Conservation (phyloP, 2,797 vertebrate species). For the Miichthys miiuy region DNA sequence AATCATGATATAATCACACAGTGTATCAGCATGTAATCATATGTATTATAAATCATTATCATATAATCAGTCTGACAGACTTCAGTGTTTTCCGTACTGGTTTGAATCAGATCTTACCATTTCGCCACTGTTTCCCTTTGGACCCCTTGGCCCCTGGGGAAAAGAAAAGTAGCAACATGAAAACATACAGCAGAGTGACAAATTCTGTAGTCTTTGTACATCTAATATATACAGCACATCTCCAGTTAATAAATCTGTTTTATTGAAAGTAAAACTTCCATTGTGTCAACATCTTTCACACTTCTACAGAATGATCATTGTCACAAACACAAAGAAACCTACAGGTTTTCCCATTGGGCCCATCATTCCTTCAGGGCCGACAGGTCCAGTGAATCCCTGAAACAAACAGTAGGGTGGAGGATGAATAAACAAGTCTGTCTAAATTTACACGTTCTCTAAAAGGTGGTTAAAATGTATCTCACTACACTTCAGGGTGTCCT, state of each 20-base stretch:
- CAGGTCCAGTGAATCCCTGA: slow-evolving; percentile 92
- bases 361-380: slow-evolving; percentile 90
- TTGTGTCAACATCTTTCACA: neutral
- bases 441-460: neutral
- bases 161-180: slow-evolving; percentile 14
- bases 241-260: neutral
- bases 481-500: neutral
- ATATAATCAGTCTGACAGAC: slow-evolving; percentile 16
- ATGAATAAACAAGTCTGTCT: neutral
- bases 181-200: neutral
- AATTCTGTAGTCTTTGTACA: neutral
- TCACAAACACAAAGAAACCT: slow-evolving; percentile 71
- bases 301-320: neutral
- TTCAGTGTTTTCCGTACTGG: slow-evolving; percentile 10
- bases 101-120: slow-evolving; percentile 87
- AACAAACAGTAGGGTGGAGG: slow-evolving; percentile 62
- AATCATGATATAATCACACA: slow-evolving; percentile 14
- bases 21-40: slow-evolving; percentile 26
- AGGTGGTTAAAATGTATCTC: neutral
- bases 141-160: slow-evolving; percentile 90
- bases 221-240: neutral
- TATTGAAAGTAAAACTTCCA: slow-evolving; percentile 5
- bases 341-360: slow-evolving; percentile 92
- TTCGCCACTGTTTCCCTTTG: slow-evolving; percentile 92
- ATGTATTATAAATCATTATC: slow-evolving; percentile 4